Base-by-base conservation (phyloP, 2,113 vertebrate species). In the Lathamus discolor region DNA sequence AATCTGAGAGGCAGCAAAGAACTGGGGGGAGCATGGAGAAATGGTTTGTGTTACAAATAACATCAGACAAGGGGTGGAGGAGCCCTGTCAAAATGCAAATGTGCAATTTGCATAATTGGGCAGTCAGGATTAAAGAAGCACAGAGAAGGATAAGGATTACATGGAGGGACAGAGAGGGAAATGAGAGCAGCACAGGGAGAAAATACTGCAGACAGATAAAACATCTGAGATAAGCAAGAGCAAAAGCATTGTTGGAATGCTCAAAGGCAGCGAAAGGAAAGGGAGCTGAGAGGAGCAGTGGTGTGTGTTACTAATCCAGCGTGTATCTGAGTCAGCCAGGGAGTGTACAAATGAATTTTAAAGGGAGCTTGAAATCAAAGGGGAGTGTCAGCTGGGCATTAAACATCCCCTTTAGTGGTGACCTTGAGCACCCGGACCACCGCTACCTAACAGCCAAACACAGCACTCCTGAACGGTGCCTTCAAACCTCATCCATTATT, bases 61-160 rank as follows among this genome's bases (percentile, higher is more conserved):
- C 4, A 0, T 80, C 1, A 33, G 81, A 73, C 94, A 92, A 86
- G 54, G 68, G 92, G 88, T 85, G 95, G 92, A 91, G 82, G 83
- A 86, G 91, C 63, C 80, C 73, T 94, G 90, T 90, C 90, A 97
- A 86, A 96, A 97, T 95, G 94, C 94, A 97, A 97, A 95, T 94
- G 90, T 67, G 31, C 54, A 20, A 97, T 97, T 96, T 97, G 79
- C 86, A 85, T 96, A 96, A 95, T 95, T 86, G 95, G 96, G 90
- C 90, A 88, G 96, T 84, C 61, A 94, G 90, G 84, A 96, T 96
- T 96, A 96, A 90, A 91, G 59, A 93, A 84, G 70, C 83, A 77
- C 59, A 64, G 88, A 83, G 88, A 77, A 89, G 90, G 72, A 88
- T 83, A 89, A 94, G 83, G 88, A 93, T 87, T 92, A 95, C 17